phyloP scores from a whole-genome alignment of 2,113 vertebrate genomes.

The Carassius carassius region DNA sequence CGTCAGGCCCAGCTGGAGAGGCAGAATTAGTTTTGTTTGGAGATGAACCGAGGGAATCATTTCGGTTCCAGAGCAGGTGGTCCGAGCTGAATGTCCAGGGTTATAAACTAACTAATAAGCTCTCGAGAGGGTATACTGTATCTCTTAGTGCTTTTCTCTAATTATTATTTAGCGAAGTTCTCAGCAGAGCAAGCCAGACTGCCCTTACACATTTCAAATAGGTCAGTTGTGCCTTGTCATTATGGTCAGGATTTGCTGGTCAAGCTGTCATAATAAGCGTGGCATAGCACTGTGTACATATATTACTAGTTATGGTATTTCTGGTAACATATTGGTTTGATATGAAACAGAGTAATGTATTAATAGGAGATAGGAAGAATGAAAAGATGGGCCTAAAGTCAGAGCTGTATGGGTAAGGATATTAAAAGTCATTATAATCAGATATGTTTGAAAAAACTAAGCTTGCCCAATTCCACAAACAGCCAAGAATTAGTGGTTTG shows the following conservation, averaged over 20 bases:
- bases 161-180: slow-evolving; percentile 38
- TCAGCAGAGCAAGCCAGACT: neutral
- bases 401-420: neutral
- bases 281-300: neutral
- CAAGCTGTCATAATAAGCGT: neutral
- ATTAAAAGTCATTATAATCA: neutral
- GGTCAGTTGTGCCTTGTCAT: neutral
- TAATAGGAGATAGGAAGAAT: neutral
- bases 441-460: neutral
- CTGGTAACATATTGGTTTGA: neutral
- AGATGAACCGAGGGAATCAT: neutral
- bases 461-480: neutral
- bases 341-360: neutral
- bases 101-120: slow-evolving; percentile 48
- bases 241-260: neutral
- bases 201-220: neutral
- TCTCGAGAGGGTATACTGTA: slow-evolving; percentile 36
- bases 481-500: neutral
- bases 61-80: slow-evolving; percentile 47
- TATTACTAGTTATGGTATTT: neutral
- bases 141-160: slow-evolving; percentile 34
- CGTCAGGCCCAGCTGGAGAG: slow-evolving; percentile 26
- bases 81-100: slow-evolving; percentile 24
- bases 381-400: neutral
- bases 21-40: slow-evolving; percentile 12